Percentiles rank a stretch among this genome's conserved stretches.
These are phyloP conservation scores for Nansenia antarctica DNA, from an alignment of 2,113 vertebrate genomes.

Conservation along the genomic window DNA sequence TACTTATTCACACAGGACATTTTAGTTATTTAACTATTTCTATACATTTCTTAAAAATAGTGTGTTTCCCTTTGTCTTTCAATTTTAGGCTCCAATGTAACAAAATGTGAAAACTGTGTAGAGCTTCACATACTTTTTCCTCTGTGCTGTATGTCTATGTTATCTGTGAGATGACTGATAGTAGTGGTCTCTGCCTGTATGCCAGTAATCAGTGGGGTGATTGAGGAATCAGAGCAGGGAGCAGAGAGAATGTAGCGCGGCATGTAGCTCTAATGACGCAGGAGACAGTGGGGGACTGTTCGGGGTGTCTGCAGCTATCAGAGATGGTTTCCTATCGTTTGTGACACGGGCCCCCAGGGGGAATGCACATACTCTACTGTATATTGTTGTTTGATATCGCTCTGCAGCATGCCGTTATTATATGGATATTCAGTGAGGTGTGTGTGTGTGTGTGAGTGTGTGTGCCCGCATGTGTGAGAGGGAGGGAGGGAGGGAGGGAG, in stretches of 20 bases:
- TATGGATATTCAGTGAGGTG: background rate
- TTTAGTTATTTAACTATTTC: no score
- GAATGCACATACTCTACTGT: background rate
- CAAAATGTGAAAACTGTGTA: no score
- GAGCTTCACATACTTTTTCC: background rate
- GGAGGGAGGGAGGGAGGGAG: background rate
- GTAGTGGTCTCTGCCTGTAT: background rate
- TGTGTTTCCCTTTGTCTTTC: no score
- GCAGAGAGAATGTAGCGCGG: background rate
- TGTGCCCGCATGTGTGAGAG: background rate
- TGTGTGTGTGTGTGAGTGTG: background rate
- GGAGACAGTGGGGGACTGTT: conserved; percentile 13
- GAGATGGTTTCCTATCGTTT: conserved; percentile 44
- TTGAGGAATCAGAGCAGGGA: background rate
- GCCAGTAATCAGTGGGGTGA: conserved; percentile 6
- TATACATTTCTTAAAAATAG: no score
- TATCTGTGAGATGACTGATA: conserved; percentile 27
- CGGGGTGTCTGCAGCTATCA: conserved; percentile 13
- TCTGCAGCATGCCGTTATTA: background rate
- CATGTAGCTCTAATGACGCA: conserved; percentile 26
- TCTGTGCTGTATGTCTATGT: background rate
- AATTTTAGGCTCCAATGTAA: no score
- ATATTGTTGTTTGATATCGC: background rate
- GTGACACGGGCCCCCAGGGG: background rate
- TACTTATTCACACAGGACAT: no score